A percentile compares a stretch with the other conserved stretches of the same genome.
Conservation (phyloP, 1,140 invertebrate genomes). For the Elysia chlorotica region DNA sequence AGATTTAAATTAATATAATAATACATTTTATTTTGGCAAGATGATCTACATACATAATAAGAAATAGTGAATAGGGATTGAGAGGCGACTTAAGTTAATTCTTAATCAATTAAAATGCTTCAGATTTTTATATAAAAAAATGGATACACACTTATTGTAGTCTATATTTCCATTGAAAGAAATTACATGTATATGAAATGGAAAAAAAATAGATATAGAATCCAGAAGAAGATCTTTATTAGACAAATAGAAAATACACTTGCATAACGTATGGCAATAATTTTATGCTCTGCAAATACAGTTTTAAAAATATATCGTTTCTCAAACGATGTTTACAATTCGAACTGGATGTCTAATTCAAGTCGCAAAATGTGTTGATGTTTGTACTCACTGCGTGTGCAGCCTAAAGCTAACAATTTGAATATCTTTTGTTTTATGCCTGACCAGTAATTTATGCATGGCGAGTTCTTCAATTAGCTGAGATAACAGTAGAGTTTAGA, state of each 20-base stretch:
- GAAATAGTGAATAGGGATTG: no score
- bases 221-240: not conserved
- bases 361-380: no score
- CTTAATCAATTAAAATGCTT: not conserved
- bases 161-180: no score
- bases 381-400: no score
- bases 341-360: no score
- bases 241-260: not conserved
- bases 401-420: no score
- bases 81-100: no score
- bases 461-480: not conserved
- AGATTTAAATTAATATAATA: not conserved
- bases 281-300: not conserved
- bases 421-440: no score
- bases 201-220: not conserved
- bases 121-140: not conserved
- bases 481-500: not conserved
- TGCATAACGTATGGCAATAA: not conserved
- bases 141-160: not conserved
- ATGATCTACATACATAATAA: no score
- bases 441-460: not conserved
- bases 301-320: not conserved
- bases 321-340: no score
- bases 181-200: not conserved
- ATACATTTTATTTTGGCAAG: no score